These are phyloP conservation scores for Ceyx erithaca DNA, from an alignment of 2,797 vertebrate genomes.

Conservation along the genomic window DNA sequence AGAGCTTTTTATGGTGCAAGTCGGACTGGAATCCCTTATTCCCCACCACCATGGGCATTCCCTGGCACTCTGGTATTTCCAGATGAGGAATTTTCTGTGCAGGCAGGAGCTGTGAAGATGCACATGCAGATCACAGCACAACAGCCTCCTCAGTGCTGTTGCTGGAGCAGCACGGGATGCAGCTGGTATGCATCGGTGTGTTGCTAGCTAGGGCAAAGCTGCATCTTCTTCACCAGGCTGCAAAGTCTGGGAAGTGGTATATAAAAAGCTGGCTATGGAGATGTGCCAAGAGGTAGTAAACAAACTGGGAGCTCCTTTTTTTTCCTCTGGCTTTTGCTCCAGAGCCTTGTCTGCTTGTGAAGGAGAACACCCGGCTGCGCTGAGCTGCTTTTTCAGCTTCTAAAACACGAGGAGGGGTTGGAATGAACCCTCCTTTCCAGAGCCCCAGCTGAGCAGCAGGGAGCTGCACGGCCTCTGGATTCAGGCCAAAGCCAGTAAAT, in stretches of 20 bases:
- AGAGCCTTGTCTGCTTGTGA: neutral
- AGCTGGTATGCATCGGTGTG: neutral
- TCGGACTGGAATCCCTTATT: neutral
- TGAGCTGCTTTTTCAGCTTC: neutral
- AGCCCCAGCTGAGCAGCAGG: neutral
- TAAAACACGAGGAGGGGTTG: neutral
- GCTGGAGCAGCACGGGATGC: neutral
- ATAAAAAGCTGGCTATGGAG: slow-evolving; percentile 33
- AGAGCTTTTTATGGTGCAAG: neutral
- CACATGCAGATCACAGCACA: neutral
- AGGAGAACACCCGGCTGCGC: neutral
- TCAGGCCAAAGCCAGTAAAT: neutral
- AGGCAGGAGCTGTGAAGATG: neutral
- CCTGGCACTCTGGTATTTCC: rapidly evolving
- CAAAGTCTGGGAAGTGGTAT: neutral
- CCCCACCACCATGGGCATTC: neutral
- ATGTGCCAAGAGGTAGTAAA: slow-evolving; percentile 67
- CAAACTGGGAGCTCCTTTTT: slow-evolving; percentile 52
- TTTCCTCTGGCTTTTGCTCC: slow-evolving; percentile 31
- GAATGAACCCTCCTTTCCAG: neutral
- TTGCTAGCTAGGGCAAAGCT: neutral
- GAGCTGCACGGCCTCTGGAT: neutral
- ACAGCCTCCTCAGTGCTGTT: neutral
- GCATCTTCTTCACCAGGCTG: neutral
- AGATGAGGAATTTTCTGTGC: neutral